Evolutionary conservation across 92 coral and sea anemone genomes (phyloP), one percentile per base, ranked within the genome.

Genomic region (Galaxea fascicularis): DNA sequence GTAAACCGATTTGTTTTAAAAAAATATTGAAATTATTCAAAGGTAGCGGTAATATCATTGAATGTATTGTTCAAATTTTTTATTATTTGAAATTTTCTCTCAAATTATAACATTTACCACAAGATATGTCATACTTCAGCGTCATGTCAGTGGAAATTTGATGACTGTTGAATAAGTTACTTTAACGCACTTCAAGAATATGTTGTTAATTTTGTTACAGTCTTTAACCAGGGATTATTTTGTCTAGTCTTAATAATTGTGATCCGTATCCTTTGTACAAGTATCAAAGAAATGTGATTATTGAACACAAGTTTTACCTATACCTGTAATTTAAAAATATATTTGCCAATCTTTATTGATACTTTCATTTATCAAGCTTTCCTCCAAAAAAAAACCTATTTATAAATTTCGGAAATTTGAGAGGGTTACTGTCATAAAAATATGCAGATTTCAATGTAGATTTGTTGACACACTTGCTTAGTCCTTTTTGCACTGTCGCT

Each of bases 401-500:
- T 35, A 2, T 35, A 35, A 35, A 35, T 35, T 35, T 35, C 6
- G 41, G 6, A 35, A 35, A 35, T 6, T 35, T 2, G 6, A 6
- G 1, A 18, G 27, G 10, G 44, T 16, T 12, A 13, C 59, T 35
- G 1, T 24, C 59, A 76, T 57, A 57, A 21, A 58, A 58, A 58
- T 58, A 76, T 58, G 81, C 69, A 76, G 53, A 58, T 76, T 58
- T 41, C 68, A 6, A 35, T 35, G 41, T 35, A 2, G 41, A 35
- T 35, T 2, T 35, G 41, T 35, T 35, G 41, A 35, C 41, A 35
- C 41, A 35, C n/a, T 35, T 35, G 41, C 41, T 35, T 35, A 2
- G 41, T 35, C 41, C 41, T 35, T 35, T 35, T 35, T 35, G 2
- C 6, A 35, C 41, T 2, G 41, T 35, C 41, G 2, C 41, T 35